phyloP scores from a whole-genome alignment of 1,140 invertebrate species.

The Cheumatopsyche charites region DNA sequence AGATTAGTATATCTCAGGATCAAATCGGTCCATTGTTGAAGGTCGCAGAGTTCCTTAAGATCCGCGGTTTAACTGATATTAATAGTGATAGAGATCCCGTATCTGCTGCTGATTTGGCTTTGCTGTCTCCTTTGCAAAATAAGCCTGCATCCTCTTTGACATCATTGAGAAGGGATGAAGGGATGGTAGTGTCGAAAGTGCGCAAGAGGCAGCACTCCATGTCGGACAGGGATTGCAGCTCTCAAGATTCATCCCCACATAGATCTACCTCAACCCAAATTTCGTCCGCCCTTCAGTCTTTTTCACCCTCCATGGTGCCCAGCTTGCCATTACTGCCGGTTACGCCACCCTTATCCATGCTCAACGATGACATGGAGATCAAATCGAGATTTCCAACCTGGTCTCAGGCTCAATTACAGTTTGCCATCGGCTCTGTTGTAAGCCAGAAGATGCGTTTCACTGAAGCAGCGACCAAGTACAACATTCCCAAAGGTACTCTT shows the following conservation, averaged over 20 bases:
- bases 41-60: slow-evolving; percentile 85
- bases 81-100: slow-evolving; percentile 68
- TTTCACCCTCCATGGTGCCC: slow-evolving; percentile 47
- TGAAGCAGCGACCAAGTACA: slow-evolving; percentile 72
- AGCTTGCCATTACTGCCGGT: slow-evolving; percentile 47
- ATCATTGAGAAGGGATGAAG: slow-evolving; percentile 51
- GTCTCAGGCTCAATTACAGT: slow-evolving; percentile 75
- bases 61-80: slow-evolving; percentile 85
- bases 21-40: slow-evolving; percentile 85
- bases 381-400: slow-evolving; percentile 84
- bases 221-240: slow-evolving; percentile 49
- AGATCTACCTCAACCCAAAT: slow-evolving; percentile 53
- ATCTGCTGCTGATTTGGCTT: slow-evolving; percentile 50
- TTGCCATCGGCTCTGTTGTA: slow-evolving; percentile 76
- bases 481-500: slow-evolving; percentile 78
- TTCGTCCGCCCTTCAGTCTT: slow-evolving; percentile 54
- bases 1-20: slow-evolving; percentile 90
- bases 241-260: slow-evolving; percentile 55
- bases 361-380: slow-evolving; percentile 83
- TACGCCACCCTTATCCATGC: slow-evolving; percentile 49
- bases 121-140: slow-evolving; percentile 45
- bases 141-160: slow-evolving; percentile 55
- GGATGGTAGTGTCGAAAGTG: slow-evolving; percentile 49
- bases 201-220: slow-evolving; percentile 50
- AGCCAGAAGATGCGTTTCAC: slow-evolving; percentile 79